These are phyloP conservation scores for Sialis lutaria DNA, from an alignment of 2,888 invertebrate species.

Conservation along the genomic window DNA sequence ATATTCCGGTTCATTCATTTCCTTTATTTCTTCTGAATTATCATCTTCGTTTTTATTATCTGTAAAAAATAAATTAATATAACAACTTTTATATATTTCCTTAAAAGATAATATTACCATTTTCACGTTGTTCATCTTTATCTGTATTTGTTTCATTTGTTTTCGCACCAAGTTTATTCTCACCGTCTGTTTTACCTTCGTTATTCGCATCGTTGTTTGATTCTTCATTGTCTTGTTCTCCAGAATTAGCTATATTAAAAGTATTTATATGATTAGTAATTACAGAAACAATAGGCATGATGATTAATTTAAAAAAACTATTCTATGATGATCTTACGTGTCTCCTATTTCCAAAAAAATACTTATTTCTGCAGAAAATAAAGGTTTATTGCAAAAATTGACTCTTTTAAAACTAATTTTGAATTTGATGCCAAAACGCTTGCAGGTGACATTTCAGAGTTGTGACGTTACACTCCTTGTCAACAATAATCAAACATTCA, in stretches of 20 bases:
- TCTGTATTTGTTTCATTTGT: slow-evolving; percentile 36
- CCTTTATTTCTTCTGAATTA: slow-evolving; percentile 50
- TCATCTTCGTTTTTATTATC: slow-evolving; percentile 12
- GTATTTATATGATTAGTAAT: neutral
- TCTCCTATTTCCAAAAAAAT: no score
- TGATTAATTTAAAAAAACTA: no score
- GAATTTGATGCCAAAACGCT: no score
- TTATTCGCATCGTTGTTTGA: slow-evolving; percentile 24
- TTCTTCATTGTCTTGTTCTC: slow-evolving; percentile 14
- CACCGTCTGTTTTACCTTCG: slow-evolving; percentile 40
- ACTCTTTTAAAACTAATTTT: no score
- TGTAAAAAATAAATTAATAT: neutral
- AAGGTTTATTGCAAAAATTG: no score
- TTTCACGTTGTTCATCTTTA: slow-evolving; percentile 35
- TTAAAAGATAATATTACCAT: slow-evolving; percentile 24
- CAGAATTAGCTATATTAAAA: neutral
- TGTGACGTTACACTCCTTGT: no score
- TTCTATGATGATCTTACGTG: no score
- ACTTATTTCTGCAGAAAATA: no score
- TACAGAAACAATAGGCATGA: neutral
- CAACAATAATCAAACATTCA: no score
- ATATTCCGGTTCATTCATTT: slow-evolving; percentile 63
- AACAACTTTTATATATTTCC: slow-evolving; percentile 8
- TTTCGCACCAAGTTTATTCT: slow-evolving; percentile 62
- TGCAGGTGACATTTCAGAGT: no score